Evolutionary conservation across 1,140 invertebrate genomes (phyloP), one percentile per base, ranked within the genome.

Genomic region (Ctenoplectra terminalis): DNA sequence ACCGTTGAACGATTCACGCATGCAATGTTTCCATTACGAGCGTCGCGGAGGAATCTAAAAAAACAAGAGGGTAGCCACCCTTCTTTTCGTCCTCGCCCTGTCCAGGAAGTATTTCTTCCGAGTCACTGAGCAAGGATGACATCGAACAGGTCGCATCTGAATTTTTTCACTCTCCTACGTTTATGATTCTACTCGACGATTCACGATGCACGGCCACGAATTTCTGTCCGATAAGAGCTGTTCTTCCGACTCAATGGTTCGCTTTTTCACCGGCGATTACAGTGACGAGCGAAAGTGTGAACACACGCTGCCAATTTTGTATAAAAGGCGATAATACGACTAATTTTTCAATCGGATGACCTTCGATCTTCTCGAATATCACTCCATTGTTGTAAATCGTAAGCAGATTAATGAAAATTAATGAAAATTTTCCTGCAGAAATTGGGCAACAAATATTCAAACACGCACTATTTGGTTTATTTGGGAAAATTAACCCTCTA

Each of bases 71-170:
- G 66, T n/a, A 46, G 15, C 13, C 46, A 79, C 77, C 77, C 77
- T 72, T 61, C 76, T 23, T 60, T 40, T 40, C 58, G 56, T 50
- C 67, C 58, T 79, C 88, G 87, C 84, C 86, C 86, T 58, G 71
- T 83, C 64, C 89, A 92, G 92, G 92, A 93, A 93, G 93, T 93
- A 93, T 93, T 93, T 93, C 91, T 93, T 93, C 92, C 93, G 88
- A 91, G 86, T 91, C 91, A 92, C 84, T 93, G 92, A 78, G 81
- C 89, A 86, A 89, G 87, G 86, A 85, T 89, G 91, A 90, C 93
- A 91, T 90, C 92, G 90, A 91, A 93, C 89, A 92, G 93, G 92
- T 93, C 90, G 89, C 91, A 92, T 93, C 90, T 90, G 90, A 92
- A 93, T 92, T 92, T 92, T 92, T 92, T 92, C 56, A 52, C 69